Evolutionary conservation across 2,113 vertebrate genomes (phyloP), one percentile per base, ranked within the genome.

Genomic region (Shinisaurus crocodilurus): DNA sequence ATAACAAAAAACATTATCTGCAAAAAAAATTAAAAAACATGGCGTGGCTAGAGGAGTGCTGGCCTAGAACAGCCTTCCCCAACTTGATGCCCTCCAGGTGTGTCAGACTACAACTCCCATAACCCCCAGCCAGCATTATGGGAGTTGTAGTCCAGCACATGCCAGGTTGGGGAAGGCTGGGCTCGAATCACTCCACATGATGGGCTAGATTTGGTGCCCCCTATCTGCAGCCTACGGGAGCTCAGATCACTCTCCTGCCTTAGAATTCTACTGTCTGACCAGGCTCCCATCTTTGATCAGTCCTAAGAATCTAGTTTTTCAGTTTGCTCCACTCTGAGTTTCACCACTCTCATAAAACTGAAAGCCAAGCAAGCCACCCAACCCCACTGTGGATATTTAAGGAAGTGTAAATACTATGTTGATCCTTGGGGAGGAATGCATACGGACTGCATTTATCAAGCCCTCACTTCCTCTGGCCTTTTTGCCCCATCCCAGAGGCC

Each of bases 371-470:
- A 79, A 50, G 83, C 3, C 15, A 89, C 50, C 89, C 45, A 63
- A 76, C 32, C 50, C 23, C 18, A 20, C n/a, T 63, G 3, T n/a
- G 25, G 50, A 88, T 88, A 63, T 81, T 25, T 10, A 75, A 90
- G 50, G 72, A 83, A 92, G 84, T n/a, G 80, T 69, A 91, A 92
- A 94, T 88, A 90, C 65, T 54, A 69, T 7, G 72, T 60, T 86
- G 85, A 48, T 74, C 13, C 20, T 89, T 90, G 48, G 84, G 88
- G 72, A 90, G 82, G 79, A 91, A 88, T 79, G 63, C 40, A 79
- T 86, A 79, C 70, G 60, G 67, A 74, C 50, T 57, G 32, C 23
- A 83, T 45, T 48, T 70, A 81, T 86, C 83, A 81, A 63, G 37
- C 69, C 37, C 12, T 6, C 40, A 27, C 40, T 95, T 93, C 82